Conservation (phyloP, 2,113 vertebrate genomes). For the Hylia prasina region DNA sequence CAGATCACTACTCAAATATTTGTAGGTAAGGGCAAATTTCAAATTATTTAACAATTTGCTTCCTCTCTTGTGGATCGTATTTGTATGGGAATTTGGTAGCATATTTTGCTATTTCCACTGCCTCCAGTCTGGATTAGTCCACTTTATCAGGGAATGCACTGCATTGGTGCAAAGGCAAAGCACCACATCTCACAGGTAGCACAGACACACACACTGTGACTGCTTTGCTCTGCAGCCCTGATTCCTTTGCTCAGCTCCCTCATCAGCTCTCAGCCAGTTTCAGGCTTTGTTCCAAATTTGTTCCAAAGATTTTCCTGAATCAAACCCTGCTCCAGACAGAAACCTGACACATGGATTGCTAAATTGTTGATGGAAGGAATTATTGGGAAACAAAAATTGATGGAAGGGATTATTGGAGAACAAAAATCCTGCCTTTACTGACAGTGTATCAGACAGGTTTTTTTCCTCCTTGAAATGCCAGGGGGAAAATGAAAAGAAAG, state of each 20-base stretch:
- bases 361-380: neutral
- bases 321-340: neutral
- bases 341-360: neutral
- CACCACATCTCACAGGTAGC: neutral
- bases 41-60: neutral
- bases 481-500: neutral
- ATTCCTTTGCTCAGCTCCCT: neutral
- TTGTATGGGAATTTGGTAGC: neutral
- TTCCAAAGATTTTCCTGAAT: neutral
- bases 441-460: neutral
- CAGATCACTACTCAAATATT: neutral
- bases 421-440: neutral
- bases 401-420: neutral
- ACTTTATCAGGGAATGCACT: neutral
- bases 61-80: neutral
- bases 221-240: neutral
- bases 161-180: neutral
- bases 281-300: neutral
- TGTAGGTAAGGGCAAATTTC: neutral
- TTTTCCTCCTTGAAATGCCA: neutral
- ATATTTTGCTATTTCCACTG: neutral
- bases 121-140: neutral
- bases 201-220: neutral
- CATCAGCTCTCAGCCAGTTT: neutral
- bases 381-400: neutral